Evolutionary conservation across 1,140 invertebrate species (phyloP).

Genomic region (Formica selysi): DNA sequence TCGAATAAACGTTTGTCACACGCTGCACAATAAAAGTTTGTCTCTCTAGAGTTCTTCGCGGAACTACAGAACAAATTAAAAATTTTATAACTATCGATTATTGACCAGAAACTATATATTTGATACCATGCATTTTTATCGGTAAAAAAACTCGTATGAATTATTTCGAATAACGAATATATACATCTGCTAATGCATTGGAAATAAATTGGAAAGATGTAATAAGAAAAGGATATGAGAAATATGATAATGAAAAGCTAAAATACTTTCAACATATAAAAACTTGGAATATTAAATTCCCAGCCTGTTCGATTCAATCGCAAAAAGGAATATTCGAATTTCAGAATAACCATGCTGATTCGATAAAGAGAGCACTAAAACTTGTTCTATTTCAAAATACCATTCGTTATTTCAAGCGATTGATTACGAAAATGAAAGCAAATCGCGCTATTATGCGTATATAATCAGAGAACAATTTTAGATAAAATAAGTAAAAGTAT

Average conservation of each 20-base stretch:
- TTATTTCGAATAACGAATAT: neutral
- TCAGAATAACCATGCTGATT: slow-evolving; percentile 47
- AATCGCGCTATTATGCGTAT: neutral
- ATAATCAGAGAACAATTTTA: slow-evolving; percentile 4
- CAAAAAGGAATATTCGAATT: slow-evolving; percentile 81
- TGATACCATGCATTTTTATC: neutral
- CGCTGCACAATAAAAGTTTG: slow-evolving; percentile 53
- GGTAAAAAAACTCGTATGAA: slow-evolving; percentile 1
- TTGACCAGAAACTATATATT: slow-evolving; percentile 1
- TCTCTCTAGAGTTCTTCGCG: slow-evolving; percentile 41
- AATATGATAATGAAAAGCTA: neutral
- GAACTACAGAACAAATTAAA: slow-evolving; percentile 57
- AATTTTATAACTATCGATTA: slow-evolving; percentile 54
- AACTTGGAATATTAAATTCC: slow-evolving; percentile 73
- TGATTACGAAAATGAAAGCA: neutral
- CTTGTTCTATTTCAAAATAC: neutral
- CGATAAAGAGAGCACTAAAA: slow-evolving; percentile 12
- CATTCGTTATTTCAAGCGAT: slow-evolving; percentile 10
- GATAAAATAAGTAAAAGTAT: neutral
- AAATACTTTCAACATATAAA: neutral
- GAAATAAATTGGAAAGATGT: neutral
- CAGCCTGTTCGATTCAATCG: slow-evolving; percentile 73
- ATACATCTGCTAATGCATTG: neutral
- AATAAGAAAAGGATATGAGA: neutral
- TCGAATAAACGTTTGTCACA: slow-evolving; percentile 61